phyloP scores from a whole-genome alignment of 2,888 invertebrate species.

The Phorcus lineatus region DNA sequence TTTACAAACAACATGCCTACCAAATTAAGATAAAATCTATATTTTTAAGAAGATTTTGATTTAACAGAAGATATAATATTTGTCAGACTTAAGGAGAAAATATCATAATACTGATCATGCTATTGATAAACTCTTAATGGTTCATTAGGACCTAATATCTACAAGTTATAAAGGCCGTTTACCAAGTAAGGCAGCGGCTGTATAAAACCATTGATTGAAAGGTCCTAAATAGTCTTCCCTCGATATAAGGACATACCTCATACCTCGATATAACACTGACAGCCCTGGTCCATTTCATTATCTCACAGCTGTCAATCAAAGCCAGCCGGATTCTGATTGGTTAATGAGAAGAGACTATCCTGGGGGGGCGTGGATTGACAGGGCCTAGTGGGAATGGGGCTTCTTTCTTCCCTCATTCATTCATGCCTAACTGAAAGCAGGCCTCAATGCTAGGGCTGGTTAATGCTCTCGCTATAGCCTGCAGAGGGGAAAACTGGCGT shows the following conservation, averaged over 20 bases:
- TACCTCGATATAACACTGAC: not conserved
- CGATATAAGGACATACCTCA: not conserved
- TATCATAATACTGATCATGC: too few species aligned
- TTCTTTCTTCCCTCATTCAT: conserved; percentile 6
- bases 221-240: too few species aligned
- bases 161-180: too few species aligned
- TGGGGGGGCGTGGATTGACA: not conserved
- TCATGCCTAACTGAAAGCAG: conserved; percentile 10
- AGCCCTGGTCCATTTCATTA: not conserved
- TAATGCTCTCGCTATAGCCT: not conserved
- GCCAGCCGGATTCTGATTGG: not conserved
- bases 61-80: too few species aligned
- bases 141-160: too few species aligned
- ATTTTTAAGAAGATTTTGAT: too few species aligned
- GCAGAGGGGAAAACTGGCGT: not conserved
- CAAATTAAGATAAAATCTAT: too few species aligned
- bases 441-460: not conserved
- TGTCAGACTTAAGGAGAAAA: too few species aligned
- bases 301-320: not conserved
- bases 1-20: too few species aligned
- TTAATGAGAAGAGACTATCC: conserved; percentile 3
- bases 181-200: too few species aligned
- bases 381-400: not conserved
- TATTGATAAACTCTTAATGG: too few species aligned
- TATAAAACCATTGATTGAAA: too few species aligned